phyloP scores from a whole-genome alignment of 2,888 invertebrate species.

The Polyommatus icarus region DNA sequence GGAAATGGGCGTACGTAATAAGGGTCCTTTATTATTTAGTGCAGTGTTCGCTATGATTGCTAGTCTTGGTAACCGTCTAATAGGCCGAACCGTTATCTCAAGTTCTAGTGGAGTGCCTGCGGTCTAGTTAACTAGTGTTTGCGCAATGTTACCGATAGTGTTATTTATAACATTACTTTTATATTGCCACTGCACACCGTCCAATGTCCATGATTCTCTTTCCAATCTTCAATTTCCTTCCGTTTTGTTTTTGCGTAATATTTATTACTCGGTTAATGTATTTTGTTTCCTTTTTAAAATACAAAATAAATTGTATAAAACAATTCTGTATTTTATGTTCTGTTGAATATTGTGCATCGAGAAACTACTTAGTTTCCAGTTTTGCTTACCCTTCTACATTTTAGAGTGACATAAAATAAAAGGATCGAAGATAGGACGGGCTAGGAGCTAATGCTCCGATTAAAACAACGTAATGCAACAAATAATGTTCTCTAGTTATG shows the following conservation, averaged over 20 bases:
- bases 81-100: constrained; percentile 38
- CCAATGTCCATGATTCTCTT: constrained; percentile 17
- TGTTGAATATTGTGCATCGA: neutral
- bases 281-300: neutral
- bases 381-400: neutral
- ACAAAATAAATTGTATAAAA: neutral
- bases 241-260: constrained; percentile 15
- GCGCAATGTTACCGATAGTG: constrained; percentile 37
- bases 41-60: constrained; percentile 28
- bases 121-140: constrained; percentile 40
- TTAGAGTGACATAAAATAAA: neutral
- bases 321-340: neutral
- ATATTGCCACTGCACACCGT: constrained; percentile 33
- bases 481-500: no score
- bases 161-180: constrained; percentile 24
- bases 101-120: constrained; percentile 40
- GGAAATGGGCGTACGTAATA: neutral
- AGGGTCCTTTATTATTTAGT: neutral
- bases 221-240: constrained; percentile 5
- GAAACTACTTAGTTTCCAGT: neutral
- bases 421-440: no score
- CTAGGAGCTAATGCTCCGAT: no score
- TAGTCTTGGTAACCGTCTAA: constrained; percentile 41
- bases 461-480: no score
- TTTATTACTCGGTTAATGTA: constrained; percentile 20